Conservation (phyloP, 2,113 vertebrate genomes). For the Egretta garzetta region DNA sequence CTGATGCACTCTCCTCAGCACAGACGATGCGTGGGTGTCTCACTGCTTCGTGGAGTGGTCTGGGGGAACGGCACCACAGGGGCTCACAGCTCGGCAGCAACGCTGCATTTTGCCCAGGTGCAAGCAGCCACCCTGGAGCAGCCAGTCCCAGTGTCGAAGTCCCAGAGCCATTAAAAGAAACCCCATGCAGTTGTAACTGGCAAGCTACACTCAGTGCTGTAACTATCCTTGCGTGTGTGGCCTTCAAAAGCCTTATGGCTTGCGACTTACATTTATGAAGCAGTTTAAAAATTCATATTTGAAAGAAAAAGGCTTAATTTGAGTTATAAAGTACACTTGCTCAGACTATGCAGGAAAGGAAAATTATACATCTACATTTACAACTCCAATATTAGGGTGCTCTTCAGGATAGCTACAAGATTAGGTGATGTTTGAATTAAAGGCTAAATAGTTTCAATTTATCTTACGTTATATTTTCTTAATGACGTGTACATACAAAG, state of each 20-base stretch:
- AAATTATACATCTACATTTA: background rate
- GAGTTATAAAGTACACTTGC: background rate
- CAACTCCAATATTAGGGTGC: background rate
- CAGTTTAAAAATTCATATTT: background rate
- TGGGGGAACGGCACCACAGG: rapidly evolving
- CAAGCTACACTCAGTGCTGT: background rate
- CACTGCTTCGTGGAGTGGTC: rapidly evolving
- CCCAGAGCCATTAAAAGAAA: background rate
- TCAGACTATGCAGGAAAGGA: background rate
- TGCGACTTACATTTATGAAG: background rate
- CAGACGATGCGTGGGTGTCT: background rate
- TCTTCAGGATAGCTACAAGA: background rate
- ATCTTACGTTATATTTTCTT: background rate
- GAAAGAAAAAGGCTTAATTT: background rate
- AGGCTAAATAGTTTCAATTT: background rate
- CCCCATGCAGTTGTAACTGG: background rate
- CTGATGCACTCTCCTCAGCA: background rate
- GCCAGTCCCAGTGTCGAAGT: rapidly evolving
- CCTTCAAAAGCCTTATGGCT: background rate
- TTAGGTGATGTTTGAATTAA: background rate
- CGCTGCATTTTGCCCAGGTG: background rate
- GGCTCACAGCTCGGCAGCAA: background rate
- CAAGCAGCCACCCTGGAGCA: background rate
- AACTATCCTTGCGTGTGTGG: background rate
- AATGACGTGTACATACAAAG: background rate